Percentiles rank a stretch among this genome's conserved stretches.
Evolutionary conservation across 2,888 invertebrate species (phyloP).

Genomic region (Phengaris arion): DNA sequence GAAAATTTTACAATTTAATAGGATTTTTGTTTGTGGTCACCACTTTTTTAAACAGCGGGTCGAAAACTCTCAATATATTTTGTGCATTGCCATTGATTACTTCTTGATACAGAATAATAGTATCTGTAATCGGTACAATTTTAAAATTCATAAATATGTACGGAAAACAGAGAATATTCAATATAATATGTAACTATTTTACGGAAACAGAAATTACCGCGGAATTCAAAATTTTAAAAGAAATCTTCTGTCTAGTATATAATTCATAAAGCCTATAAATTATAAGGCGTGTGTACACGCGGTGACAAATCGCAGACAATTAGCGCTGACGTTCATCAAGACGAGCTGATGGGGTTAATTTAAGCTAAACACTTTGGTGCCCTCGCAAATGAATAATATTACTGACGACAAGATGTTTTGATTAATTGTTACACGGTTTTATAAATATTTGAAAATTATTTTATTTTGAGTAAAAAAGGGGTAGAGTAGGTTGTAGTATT

Average conservation of each 20-base stretch:
- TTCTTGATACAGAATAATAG: too few relatives aligned
- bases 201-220: too few relatives aligned
- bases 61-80: too few relatives aligned
- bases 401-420: constrained; percentile 35
- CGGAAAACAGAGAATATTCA: too few relatives aligned
- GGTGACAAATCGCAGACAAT: constrained; percentile 61
- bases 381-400: constrained; percentile 35
- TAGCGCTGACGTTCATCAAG: constrained; percentile 63
- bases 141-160: too few relatives aligned
- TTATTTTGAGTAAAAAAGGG: not conserved
- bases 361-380: constrained; percentile 68
- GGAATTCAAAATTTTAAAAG: too few relatives aligned
- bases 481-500: not conserved
- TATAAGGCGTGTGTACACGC: constrained; percentile 44
- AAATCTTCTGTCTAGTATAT: not conserved
- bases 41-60: too few relatives aligned
- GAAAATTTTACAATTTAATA: too few relatives aligned
- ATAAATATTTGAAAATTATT: constrained; percentile 1
- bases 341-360: constrained; percentile 60
- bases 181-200: too few relatives aligned
- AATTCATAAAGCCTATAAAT: not conserved
- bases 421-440: constrained; percentile 33
- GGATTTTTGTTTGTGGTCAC: too few relatives aligned
- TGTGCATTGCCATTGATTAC: too few relatives aligned
- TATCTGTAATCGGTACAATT: too few relatives aligned